These are phyloP conservation scores for Drosophila dunni DNA, from an alignment of 1,140 invertebrate genomes.

Conservation along the genomic window DNA sequence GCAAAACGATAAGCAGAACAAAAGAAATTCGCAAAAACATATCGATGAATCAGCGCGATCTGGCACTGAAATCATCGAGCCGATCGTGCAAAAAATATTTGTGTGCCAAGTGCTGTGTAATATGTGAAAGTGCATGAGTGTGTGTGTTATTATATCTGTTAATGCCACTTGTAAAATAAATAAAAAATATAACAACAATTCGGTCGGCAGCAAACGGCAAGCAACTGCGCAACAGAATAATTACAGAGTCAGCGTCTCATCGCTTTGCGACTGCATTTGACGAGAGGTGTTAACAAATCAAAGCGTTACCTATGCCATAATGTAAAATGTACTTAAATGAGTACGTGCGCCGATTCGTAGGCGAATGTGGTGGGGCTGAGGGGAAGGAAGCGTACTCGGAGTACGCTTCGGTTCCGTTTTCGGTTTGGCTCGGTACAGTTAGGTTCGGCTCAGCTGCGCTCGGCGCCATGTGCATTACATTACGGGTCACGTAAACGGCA, in stretches of 20 bases:
- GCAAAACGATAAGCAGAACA: constrained; percentile 35
- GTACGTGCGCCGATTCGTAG: constrained; percentile 40
- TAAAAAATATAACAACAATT: constrained; percentile 36
- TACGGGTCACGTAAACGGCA: constrained; percentile 57
- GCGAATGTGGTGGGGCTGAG: constrained; percentile 2
- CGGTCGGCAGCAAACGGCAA: constrained; percentile 1
- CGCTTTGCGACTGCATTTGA: constrained; percentile 52
- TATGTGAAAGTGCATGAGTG: constrained; percentile 3
- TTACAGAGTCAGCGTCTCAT: constrained; percentile 63
- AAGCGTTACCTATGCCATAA: constrained; percentile 14
- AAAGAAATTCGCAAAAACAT: constrained; percentile 47
- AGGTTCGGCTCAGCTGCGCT: background rate
- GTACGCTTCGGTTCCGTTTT: background rate
- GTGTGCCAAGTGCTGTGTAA: constrained; percentile 7
- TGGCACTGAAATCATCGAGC: constrained; percentile 39
- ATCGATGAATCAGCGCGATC: constrained; percentile 51
- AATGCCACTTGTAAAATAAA: constrained; percentile 41
- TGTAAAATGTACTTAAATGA: constrained; percentile 10
- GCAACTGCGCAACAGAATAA: constrained; percentile 73
- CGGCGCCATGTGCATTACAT: constrained; percentile 66
- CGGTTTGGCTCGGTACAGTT: constrained; percentile 1
- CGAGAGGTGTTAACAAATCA: constrained; percentile 56
- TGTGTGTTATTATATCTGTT: constrained; percentile 27
- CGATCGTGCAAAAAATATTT: constrained; percentile 21
- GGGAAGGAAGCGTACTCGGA: constrained; percentile 8